phyloP scores from a whole-genome alignment of 2,113 vertebrate genomes.

The Cryptotis parvus region DNA sequence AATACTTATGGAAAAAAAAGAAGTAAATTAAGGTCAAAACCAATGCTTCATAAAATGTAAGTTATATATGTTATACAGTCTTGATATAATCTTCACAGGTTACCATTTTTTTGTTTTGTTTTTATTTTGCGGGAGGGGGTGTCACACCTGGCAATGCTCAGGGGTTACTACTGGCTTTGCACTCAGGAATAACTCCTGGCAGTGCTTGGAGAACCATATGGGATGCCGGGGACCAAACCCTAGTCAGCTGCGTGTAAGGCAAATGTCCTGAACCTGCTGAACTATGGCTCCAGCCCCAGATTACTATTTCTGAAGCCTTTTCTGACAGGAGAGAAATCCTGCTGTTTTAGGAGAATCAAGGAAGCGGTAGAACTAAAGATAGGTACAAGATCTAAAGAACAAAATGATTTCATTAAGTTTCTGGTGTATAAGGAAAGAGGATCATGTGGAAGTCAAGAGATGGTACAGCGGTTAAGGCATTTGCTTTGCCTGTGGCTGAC shows the following conservation, averaged over 20 bases:
- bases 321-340: not conserved
- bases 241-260: too few species aligned
- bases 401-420: not conserved
- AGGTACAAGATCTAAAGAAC: constrained; percentile 11
- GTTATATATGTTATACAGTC: not conserved
- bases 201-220: too few species aligned
- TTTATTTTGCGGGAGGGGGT: too few species aligned
- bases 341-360: not conserved
- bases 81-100: not conserved
- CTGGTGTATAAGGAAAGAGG: not conserved
- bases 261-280: too few species aligned
- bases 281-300: not conserved
- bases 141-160: too few species aligned
- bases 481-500: too few species aligned
- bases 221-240: too few species aligned
- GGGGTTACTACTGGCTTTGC: too few species aligned
- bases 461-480: too few species aligned
- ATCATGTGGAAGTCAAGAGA: not conserved
- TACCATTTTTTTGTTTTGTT: too few species aligned
- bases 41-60: constrained; percentile 29
- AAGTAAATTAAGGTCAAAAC: constrained; percentile 47
- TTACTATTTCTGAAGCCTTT: constrained; percentile 16
- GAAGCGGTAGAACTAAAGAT: constrained; percentile 35
- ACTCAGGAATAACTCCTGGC: too few species aligned
- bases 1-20: constrained; percentile 49